Conservation (phyloP, 2,888 invertebrate species). For the Dexiosoma caninum region DNA sequence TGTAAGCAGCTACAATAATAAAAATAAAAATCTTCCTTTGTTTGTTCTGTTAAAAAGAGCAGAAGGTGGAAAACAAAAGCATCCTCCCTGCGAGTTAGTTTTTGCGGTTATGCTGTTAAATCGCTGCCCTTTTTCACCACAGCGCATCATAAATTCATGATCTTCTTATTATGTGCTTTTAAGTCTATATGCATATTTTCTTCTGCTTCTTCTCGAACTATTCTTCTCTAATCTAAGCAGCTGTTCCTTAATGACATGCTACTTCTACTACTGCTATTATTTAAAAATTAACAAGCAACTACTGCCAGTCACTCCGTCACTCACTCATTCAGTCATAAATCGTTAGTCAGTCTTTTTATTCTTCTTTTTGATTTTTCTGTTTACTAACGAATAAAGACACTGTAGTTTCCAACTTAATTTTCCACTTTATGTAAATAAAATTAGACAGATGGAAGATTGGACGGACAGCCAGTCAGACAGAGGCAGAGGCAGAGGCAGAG, state of each 20-base stretch:
- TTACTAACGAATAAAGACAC: conserved; percentile 43
- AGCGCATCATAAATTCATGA: conserved; percentile 52
- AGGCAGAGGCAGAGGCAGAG: too few relatives aligned
- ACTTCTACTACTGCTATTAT: conserved; percentile 26
- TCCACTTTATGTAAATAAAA: conserved; percentile 47
- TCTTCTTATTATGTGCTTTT: conserved; percentile 45
- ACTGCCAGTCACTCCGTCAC: conserved; percentile 35
- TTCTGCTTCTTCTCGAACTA: background rate
- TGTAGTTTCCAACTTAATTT: conserved; percentile 53
- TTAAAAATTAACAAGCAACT: conserved; percentile 40
- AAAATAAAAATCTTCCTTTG: conserved; percentile 7
- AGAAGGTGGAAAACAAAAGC: conserved; percentile 51
- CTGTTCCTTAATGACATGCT: conserved; percentile 58
- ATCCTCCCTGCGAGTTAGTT: conserved; percentile 43
- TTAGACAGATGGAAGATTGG: conserved; percentile 41
- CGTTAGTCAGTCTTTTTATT: conserved; percentile 26
- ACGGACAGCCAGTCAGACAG: background rate
- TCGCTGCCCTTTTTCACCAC: conserved; percentile 43
- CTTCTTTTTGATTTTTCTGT: conserved; percentile 1
- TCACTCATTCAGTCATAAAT: conserved; percentile 44
- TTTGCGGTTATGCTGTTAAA: conserved; percentile 52
- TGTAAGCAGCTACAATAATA: conserved; percentile 12
- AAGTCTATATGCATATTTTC: background rate
- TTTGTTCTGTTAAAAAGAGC: conserved; percentile 34
- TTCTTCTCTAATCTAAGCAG: conserved; percentile 21